Conservation (phyloP, 2,888 invertebrate genomes). For the Gandaritis pyraliata region DNA sequence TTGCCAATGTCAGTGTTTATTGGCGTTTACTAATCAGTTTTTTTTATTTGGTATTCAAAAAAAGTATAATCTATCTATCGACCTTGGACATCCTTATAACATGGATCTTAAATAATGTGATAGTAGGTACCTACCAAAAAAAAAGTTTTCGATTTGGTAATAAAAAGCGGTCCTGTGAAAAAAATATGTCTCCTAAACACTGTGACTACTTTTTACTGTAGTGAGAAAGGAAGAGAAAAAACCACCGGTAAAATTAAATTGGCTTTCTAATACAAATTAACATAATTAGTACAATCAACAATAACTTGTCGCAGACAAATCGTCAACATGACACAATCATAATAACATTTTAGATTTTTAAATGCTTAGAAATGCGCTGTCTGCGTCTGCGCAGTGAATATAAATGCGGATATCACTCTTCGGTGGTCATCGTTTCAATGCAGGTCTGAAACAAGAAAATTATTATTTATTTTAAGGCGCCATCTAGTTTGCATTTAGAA, state of each 20-base stretch:
- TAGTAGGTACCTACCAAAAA: too few species aligned
- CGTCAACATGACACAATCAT: conserved; percentile 36
- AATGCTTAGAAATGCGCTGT: conserved; percentile 13
- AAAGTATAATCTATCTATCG: too few species aligned
- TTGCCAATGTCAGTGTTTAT: too few species aligned
- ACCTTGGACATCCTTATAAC: too few species aligned
- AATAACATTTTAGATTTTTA: conserved; percentile 1
- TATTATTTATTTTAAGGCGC: not conserved
- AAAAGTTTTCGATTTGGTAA: too few species aligned
- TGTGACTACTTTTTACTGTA: not conserved
- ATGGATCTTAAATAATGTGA: too few species aligned
- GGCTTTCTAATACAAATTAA: conserved; percentile 31
- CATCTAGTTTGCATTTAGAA: not conserved
- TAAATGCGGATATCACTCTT: conserved; percentile 9
- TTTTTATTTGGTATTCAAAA: too few species aligned
- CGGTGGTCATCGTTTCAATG: conserved; percentile 59
- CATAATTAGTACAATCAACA: conserved; percentile 37
- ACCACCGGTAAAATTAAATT: conserved; percentile 1
- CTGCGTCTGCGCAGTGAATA: not conserved
- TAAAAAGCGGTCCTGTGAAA: too few species aligned
- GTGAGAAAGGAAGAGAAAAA: not conserved
- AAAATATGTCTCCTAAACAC: too few species aligned
- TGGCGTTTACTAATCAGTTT: too few species aligned
- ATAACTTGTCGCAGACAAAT: conserved; percentile 33
- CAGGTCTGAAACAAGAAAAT: conserved; percentile 58